These are phyloP conservation scores for Siphlonurus alternatus DNA, from an alignment of 2,888 invertebrate genomes.

Conservation along the genomic window DNA sequence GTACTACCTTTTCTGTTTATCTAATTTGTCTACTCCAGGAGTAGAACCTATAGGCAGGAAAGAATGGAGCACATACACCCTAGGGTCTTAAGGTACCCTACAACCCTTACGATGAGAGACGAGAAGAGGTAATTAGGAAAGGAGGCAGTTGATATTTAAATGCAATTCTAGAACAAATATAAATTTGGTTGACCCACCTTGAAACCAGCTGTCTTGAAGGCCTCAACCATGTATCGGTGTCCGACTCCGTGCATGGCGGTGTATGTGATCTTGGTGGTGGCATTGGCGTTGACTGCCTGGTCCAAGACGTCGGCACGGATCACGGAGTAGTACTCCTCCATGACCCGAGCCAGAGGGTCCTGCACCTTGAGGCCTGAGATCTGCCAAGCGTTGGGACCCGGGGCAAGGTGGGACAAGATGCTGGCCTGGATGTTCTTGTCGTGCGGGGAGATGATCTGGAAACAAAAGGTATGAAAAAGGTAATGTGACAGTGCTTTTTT, in stretches of 20 bases:
- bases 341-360: slow-evolving; percentile 51
- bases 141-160: no score
- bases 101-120: no score
- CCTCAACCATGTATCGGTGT: slow-evolving; percentile 52
- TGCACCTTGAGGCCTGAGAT: slow-evolving; percentile 35
- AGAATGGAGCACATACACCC: no score
- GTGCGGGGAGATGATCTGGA: slow-evolving; percentile 74
- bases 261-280: slow-evolving; percentile 56
- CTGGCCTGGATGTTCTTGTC: slow-evolving; percentile 70
- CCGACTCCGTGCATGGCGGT: slow-evolving; percentile 99
- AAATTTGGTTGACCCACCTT: slow-evolving; percentile 33
- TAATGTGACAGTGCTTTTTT: no score
- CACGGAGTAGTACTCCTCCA: slow-evolving; percentile 43
- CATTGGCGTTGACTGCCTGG: slow-evolving; percentile 36
- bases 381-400: slow-evolving; percentile 65
- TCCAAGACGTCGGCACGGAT: slow-evolving; percentile 36
- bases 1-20: no score
- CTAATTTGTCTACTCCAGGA: no score
- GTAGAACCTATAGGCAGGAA: no score
- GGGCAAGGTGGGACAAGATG: slow-evolving; percentile 61
- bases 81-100: no score
- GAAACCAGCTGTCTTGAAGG: slow-evolving; percentile 58
- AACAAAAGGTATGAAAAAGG: slow-evolving; percentile 6
- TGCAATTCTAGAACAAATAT: no score
- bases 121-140: no score